A percentile compares a stretch with the other conserved stretches of the same genome.
Conservation (phyloP, 2,797 vertebrate species). For the Argyrosomus regius region DNA sequence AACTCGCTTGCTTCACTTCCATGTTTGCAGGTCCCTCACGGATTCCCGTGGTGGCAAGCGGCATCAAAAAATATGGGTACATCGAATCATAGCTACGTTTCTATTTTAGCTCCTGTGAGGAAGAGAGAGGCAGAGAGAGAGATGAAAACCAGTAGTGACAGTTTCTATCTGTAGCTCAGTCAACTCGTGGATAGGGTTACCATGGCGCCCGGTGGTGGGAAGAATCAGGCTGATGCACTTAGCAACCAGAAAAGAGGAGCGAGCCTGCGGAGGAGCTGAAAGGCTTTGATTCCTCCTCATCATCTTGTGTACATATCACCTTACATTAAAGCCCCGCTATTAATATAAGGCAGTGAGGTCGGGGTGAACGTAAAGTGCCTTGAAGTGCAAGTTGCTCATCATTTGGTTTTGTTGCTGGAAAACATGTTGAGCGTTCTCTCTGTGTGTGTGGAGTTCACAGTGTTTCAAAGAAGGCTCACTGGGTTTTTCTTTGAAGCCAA, state of each 20-base stretch:
- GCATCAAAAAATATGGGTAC: constrained; percentile 15
- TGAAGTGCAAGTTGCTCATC: constrained; percentile 26
- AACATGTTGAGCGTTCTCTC: constrained; percentile 31
- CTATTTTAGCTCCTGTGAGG: constrained; percentile 54
- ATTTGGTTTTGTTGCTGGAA: constrained; percentile 22
- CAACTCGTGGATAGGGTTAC: constrained; percentile 80
- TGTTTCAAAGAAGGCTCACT: constrained; percentile 23
- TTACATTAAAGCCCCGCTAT: constrained; percentile 23
- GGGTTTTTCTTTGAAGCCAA: constrained; percentile 26
- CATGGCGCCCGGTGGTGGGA: constrained; percentile 80
- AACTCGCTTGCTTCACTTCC: constrained; percentile 20
- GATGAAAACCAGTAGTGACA: constrained; percentile 74
- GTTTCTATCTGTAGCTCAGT: constrained; percentile 78
- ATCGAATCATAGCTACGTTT: constrained; percentile 46
- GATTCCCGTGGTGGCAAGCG: not conserved
- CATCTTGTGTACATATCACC: constrained; percentile 41
- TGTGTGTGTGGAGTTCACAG: constrained; percentile 7
- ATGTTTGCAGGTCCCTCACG: constrained; percentile 24
- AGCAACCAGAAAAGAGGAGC: constrained; percentile 72
- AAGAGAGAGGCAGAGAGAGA: constrained; percentile 30
- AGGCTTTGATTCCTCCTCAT: constrained; percentile 55
- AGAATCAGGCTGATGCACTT: constrained; percentile 73
- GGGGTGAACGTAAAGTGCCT: constrained; percentile 25
- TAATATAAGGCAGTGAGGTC: constrained; percentile 23
- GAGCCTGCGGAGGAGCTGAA: constrained; percentile 46